phyloP scores from a whole-genome alignment of 1,140 invertebrate species.

The Littorina saxatilis region DNA sequence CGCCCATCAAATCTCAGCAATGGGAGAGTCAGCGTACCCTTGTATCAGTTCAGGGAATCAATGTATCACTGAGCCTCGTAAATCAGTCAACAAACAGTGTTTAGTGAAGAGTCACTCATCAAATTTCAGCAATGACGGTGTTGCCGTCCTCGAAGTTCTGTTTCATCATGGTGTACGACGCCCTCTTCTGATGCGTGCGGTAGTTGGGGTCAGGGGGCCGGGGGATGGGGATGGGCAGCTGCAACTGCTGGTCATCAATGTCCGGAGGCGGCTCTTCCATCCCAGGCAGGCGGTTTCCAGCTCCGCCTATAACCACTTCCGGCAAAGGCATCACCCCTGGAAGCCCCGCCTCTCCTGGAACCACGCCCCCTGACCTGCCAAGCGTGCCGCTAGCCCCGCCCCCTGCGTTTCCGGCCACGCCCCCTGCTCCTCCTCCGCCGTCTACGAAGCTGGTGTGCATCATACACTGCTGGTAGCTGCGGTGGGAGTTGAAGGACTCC shows the following conservation, averaged over 20 bases:
- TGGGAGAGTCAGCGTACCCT: no score
- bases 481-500: constrained; percentile 39
- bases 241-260: constrained; percentile 19
- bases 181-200: constrained; percentile 39
- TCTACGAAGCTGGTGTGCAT: constrained; percentile 45
- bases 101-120: no score
- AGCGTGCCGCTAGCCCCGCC: neutral
- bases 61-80: no score
- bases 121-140: constrained; percentile 25
- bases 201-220: constrained; percentile 31
- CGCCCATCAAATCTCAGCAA: no score
- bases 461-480: constrained; percentile 34
- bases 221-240: constrained; percentile 34
- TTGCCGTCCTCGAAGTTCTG: constrained; percentile 40
- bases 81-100: no score
- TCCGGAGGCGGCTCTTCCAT: neutral
- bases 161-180: constrained; percentile 45
- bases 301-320: neutral
- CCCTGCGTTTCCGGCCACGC: neutral
- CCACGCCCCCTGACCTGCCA: neutral
- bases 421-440: constrained; percentile 1
- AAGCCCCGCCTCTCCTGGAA: neutral
- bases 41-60: no score
- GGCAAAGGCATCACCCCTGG: neutral
- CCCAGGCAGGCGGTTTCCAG: neutral